Evolutionary conservation across 2,113 vertebrate genomes (phyloP).

Genomic region (Coturnix japonica): DNA sequence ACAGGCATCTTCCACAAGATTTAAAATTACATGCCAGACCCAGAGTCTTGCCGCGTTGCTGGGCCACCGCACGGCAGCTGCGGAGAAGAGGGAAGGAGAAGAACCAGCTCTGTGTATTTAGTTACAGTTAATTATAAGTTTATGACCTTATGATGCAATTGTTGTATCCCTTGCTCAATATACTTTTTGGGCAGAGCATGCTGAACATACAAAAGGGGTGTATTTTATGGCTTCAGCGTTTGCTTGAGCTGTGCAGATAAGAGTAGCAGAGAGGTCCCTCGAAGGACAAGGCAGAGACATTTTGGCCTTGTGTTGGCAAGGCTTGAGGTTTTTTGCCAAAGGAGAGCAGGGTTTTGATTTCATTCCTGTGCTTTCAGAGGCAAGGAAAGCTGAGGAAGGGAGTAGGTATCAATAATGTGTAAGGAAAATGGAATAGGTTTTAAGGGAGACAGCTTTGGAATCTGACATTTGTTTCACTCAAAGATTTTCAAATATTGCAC

Average conservation of each 20-base stretch:
- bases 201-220: neutral
- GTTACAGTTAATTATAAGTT: constrained; percentile 57
- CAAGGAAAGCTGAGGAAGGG: neutral
- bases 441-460: neutral
- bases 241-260: constrained; percentile 38
- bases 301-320: neutral
- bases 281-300: neutral
- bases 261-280: rapidly evolving
- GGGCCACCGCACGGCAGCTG: neutral
- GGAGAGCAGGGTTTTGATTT: neutral
- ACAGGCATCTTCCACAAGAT: neutral
- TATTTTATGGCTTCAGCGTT: constrained; percentile 26
- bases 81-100: neutral
- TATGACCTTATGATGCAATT: constrained; percentile 68
- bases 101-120: constrained; percentile 29
- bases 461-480: constrained; percentile 5
- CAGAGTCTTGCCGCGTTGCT: neutral
- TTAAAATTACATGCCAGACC: constrained; percentile 7
- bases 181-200: neutral
- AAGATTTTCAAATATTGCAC: constrained; percentile 18
- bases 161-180: constrained; percentile 45
- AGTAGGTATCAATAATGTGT: neutral
- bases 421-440: neutral
- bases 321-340: neutral
- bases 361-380: neutral